These are phyloP conservation scores for Corvus cornix DNA, from an alignment of 2,113 vertebrate genomes.

Conservation along the genomic window DNA sequence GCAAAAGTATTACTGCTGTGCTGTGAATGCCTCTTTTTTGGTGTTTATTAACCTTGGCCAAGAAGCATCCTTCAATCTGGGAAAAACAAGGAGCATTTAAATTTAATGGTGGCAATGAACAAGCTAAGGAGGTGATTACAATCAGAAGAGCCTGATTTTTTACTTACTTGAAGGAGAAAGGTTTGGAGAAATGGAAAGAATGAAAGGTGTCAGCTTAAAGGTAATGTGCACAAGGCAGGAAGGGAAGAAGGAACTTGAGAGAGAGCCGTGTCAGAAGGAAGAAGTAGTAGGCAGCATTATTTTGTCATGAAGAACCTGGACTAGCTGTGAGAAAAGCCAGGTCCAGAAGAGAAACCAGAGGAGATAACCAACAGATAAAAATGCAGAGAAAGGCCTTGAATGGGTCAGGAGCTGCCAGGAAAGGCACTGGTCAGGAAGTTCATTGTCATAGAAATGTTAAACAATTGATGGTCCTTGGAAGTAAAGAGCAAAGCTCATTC, in stretches of 20 bases:
- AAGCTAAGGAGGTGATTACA: background rate
- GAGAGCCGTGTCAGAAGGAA: rapidly evolving
- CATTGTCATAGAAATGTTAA: background rate
- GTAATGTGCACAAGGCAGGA: background rate
- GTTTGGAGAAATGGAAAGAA: background rate
- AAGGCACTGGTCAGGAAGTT: background rate
- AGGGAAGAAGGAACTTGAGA: background rate
- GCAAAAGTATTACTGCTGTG: background rate
- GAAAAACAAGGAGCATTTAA: background rate
- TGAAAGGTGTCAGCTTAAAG: background rate
- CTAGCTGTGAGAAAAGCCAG: background rate
- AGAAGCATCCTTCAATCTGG: background rate
- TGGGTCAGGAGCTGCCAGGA: background rate
- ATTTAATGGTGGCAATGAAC: background rate
- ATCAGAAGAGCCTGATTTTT: background rate
- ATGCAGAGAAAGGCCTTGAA: background rate
- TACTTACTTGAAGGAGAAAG: background rate
- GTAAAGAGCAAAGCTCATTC: background rate
- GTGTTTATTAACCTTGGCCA: background rate
- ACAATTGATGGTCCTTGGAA: background rate
- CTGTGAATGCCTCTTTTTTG: background rate
- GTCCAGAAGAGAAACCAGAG: background rate
- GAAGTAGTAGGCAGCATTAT: background rate
- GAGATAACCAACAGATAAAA: background rate
- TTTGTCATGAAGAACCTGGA: background rate